These are phyloP conservation scores for Elaphurus davidianus DNA, from an alignment of 2,113 vertebrate species.

Conservation along the genomic window DNA sequence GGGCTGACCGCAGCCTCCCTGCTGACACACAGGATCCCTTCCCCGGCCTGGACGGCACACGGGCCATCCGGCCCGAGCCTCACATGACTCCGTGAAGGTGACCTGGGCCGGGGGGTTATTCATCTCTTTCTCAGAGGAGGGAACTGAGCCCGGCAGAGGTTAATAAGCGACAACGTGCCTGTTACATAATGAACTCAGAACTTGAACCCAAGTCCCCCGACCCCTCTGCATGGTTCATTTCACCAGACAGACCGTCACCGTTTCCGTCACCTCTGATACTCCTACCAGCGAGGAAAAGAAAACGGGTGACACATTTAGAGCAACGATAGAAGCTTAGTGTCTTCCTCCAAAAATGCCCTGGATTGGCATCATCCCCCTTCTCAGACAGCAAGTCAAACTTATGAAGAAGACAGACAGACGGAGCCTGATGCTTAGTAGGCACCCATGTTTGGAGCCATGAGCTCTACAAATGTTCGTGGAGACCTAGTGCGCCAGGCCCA, in stretches of 20 bases:
- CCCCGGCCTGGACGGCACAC: accelerated
- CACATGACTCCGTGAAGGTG: neutral
- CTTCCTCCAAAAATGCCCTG: neutral
- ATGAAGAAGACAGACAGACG: neutral
- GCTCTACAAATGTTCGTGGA: neutral
- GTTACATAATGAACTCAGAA: neutral
- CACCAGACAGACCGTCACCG: neutral
- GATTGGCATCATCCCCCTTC: neutral
- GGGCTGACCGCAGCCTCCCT: neutral
- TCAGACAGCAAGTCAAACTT: neutral
- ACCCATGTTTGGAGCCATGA: neutral
- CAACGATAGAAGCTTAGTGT: neutral
- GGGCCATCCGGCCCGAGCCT: neutral
- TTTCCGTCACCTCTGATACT: neutral
- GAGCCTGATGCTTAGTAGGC: neutral
- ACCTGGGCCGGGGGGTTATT: accelerated
- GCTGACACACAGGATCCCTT: too few relatives aligned
- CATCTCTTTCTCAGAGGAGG: neutral
- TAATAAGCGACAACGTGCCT: neutral
- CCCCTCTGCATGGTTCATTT: neutral
- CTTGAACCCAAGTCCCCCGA: neutral
- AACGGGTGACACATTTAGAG: neutral
- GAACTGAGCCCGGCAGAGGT: neutral
- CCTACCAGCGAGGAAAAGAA: neutral
- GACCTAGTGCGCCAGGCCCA: neutral